A percentile compares a stretch with the other conserved stretches of the same genome.
Conservation (phyloP, 2,113 vertebrate species). For the Paramisgurnus dabryanus region DNA sequence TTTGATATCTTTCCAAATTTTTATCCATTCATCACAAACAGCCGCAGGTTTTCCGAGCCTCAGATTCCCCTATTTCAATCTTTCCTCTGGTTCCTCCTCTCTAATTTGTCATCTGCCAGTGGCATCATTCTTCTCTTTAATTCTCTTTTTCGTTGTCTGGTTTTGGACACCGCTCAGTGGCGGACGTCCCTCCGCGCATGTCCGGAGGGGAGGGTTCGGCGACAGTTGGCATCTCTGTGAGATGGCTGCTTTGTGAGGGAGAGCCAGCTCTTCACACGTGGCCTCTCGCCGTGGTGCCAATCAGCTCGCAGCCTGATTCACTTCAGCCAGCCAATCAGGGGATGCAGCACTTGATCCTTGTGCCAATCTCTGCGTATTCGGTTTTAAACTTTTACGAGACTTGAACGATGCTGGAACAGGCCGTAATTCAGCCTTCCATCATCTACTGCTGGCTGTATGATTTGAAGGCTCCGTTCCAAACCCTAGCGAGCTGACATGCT, state of each 20-base stretch:
- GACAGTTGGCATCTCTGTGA: slow-evolving; percentile 12
- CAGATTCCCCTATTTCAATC: slow-evolving; percentile 47
- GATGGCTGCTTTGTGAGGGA: slow-evolving; percentile 30
- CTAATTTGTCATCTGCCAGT: slow-evolving; percentile 51
- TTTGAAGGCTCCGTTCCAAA: slow-evolving; percentile 21
- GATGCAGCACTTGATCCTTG: slow-evolving; percentile 18
- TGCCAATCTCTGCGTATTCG: slow-evolving; percentile 11
- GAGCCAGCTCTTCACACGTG: neutral
- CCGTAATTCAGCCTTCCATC: neutral
- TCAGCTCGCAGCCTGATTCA: slow-evolving; percentile 34
- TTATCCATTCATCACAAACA: slow-evolving; percentile 75
- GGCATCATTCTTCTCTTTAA: slow-evolving; percentile 44
- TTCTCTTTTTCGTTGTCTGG: slow-evolving; percentile 39
- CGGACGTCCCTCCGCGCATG: slow-evolving; percentile 3
- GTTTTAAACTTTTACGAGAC: slow-evolving; percentile 34
- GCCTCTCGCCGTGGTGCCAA: slow-evolving; percentile 37
- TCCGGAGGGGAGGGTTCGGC: slow-evolving; percentile 27
- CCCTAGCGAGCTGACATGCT: neutral
- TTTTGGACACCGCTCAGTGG: slow-evolving; percentile 28
- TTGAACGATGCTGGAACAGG: slow-evolving; percentile 9
- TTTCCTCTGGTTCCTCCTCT: slow-evolving; percentile 50
- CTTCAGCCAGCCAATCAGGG: slow-evolving; percentile 34
- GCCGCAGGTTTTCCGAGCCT: slow-evolving; percentile 68
- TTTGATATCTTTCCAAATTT: slow-evolving; percentile 70
- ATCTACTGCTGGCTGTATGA: neutral